These are phyloP conservation scores for Meles meles DNA, from an alignment of 2,113 vertebrate species.

Conservation along the genomic window DNA sequence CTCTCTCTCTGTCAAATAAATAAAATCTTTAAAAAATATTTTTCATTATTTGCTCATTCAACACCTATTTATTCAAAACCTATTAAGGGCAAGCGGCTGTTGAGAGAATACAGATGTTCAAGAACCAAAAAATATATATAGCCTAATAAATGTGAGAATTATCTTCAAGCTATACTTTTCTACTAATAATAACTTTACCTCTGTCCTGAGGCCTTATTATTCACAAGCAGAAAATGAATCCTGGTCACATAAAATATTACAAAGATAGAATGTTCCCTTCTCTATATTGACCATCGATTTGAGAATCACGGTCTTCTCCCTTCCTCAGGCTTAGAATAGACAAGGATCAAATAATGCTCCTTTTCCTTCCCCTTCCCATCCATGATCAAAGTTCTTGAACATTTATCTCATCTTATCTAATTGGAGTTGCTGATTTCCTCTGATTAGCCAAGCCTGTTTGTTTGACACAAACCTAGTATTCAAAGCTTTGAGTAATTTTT, in stretches of 20 bases:
- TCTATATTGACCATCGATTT: neutral
- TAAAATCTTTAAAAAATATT: neutral
- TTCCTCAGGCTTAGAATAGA: neutral
- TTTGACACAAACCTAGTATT: neutral
- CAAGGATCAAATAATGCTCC: neutral
- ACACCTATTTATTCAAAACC: neutral
- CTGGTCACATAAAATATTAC: neutral
- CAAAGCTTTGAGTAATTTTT: neutral
- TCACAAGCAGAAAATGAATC: conserved; percentile 15
- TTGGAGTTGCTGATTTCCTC: neutral
- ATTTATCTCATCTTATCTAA: neutral
- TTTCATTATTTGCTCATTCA: neutral
- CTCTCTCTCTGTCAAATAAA: neutral
- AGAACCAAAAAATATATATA: neutral
- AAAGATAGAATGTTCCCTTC: neutral
- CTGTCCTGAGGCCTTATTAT: neutral
- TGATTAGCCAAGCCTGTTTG: neutral
- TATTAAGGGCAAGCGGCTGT: neutral
- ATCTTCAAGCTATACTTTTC: neutral
- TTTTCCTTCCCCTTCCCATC: neutral
- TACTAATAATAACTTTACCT: neutral
- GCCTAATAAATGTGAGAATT: neutral
- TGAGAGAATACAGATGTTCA: neutral
- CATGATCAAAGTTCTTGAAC: neutral
- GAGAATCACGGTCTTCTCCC: neutral